Evolutionary conservation across 2,888 invertebrate genomes (phyloP).

Genomic region (Drosophila atripex): DNA sequence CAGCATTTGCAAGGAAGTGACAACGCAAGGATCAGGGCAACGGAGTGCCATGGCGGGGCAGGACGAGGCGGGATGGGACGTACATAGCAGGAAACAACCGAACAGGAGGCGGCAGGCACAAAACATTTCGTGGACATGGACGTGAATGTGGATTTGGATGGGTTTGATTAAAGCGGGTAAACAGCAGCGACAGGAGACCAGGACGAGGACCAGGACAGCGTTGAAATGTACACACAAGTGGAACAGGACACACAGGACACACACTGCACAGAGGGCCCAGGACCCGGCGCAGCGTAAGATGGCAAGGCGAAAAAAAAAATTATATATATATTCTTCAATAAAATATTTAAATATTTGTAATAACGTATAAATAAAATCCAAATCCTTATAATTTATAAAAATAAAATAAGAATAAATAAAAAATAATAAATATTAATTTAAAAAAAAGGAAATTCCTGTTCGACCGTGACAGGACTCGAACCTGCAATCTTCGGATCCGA

Average conservation of each 20-base stretch:
- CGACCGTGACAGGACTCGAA: slow-evolving; percentile 48
- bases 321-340: not conserved
- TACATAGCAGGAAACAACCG: slow-evolving; percentile 3
- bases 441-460: not conserved
- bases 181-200: slow-evolving; percentile 56
- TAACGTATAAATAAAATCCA: not conserved
- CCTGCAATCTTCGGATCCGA: slow-evolving; percentile 51
- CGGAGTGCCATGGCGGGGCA: slow-evolving; percentile 17
- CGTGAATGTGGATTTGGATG: slow-evolving; percentile 38
- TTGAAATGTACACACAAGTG: slow-evolving; percentile 53
- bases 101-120: slow-evolving; percentile 26
- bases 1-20: slow-evolving; percentile 84
- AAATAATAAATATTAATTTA: not conserved
- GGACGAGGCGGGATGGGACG: no score
- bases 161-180: slow-evolving; percentile 75
- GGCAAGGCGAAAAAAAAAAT: not conserved
- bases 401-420: not conserved
- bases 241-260: slow-evolving; percentile 22
- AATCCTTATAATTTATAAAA: not conserved
- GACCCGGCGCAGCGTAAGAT: not conserved
- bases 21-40: slow-evolving; percentile 48
- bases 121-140: slow-evolving; percentile 45
- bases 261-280: slow-evolving; percentile 11
- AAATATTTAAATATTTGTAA: not conserved
- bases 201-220: slow-evolving; percentile 40